Base-by-base conservation (phyloP, 2,797 vertebrate genomes). In the Zalophus californianus region DNA sequence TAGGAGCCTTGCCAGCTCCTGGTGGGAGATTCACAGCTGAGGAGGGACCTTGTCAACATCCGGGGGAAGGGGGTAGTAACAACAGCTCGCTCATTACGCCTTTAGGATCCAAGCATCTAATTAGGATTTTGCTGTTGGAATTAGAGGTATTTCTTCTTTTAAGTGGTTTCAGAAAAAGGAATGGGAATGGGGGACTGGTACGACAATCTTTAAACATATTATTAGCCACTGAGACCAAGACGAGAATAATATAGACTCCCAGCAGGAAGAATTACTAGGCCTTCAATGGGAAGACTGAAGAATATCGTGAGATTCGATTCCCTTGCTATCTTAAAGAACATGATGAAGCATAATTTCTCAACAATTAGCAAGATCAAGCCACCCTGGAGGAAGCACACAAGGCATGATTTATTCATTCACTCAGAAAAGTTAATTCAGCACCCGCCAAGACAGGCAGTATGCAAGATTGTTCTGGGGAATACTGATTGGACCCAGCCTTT, bases 21-120 rank as follows among this genome's bases (percentile, higher is more conserved):
- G 18, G 87, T 88, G 95, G 94, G 93, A 97, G 92, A 94, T 83
- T 98, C 85, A 84, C 10, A 60, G 62, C 64, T 50, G 35, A 83
- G 88, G 38, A 94, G 85, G 88, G 91, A 97, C 92, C 84, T 95
- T 97, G 96, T 97, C 97, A 97, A 96, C 88, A 97, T 96, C 92
- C 86, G 35, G 29, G 73, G 15, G 41, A 13, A 27, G 29, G 72
- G 94, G 84, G 85, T 78, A 62, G 88, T 82, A 87, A 92, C 20
- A 91, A 86, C 54, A 68, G 41, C 91, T 98, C 96, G 54, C 54
- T 97, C 94, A 97, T 90, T 91, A 93, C 92, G 79, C 25, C 77
- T 98, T 97, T n/a, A 66, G 93, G 44, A 96, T 80, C 68, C 90
- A 90, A 68, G 56, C 35, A 93, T 96, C 91, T 97, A 96, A 96